Conservation (phyloP, 1,140 invertebrate genomes). For the Piezodorus guildinii region DNA sequence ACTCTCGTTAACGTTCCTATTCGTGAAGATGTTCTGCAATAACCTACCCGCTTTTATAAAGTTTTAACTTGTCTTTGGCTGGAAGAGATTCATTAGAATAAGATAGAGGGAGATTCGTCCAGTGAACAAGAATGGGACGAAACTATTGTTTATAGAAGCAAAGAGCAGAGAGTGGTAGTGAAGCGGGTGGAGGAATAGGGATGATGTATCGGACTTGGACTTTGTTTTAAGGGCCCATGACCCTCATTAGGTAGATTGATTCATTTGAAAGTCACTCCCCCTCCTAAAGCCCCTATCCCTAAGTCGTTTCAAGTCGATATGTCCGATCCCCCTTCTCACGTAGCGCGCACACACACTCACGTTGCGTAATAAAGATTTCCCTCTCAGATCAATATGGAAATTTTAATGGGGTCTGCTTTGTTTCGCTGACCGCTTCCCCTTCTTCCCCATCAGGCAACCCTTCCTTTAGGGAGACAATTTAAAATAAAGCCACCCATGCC, state of each 20-base stretch:
- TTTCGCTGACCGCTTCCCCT: constrained; percentile 23
- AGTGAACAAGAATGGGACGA: too few species aligned
- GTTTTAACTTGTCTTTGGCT: too few species aligned
- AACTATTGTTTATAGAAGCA: too few species aligned
- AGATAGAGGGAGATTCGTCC: too few species aligned
- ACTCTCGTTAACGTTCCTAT: too few species aligned
- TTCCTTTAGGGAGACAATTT: constrained; percentile 17
- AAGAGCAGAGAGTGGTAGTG: too few species aligned
- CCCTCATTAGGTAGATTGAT: constrained; percentile 22
- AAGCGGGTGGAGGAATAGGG: neutral
- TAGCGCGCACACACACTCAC: constrained; percentile 12
- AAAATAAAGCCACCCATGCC: constrained; percentile 11
- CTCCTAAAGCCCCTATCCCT: constrained; percentile 2
- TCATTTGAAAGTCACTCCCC: constrained; percentile 22
- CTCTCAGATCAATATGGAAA: constrained; percentile 28
- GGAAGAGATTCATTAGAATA: too few species aligned
- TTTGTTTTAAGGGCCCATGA: constrained; percentile 13
- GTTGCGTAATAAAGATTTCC: constrained; percentile 27
- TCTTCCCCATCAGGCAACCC: constrained; percentile 15
- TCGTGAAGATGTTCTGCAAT: too few species aligned
- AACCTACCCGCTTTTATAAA: too few species aligned
- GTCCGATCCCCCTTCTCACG: constrained; percentile 1
- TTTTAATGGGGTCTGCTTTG: constrained; percentile 28
- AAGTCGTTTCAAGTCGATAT: constrained; percentile 16
- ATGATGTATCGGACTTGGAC: constrained; percentile 12